Conservation (phyloP, 1,140 invertebrate genomes). For the Drosophila willistoni region DNA sequence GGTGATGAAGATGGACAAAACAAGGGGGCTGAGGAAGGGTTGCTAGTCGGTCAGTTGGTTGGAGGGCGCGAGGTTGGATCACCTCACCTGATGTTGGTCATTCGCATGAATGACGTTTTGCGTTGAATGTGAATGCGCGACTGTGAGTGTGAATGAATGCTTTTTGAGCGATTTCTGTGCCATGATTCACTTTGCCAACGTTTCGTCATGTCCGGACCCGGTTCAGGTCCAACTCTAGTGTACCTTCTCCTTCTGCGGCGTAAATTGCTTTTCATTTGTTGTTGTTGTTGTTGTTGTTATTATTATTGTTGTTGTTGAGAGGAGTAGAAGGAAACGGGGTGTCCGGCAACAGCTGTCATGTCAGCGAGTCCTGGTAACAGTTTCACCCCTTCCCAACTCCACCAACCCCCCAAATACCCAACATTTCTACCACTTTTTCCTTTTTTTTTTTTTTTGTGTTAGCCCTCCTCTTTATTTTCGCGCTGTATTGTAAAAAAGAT, state of each 20-base stretch:
- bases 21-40: neutral
- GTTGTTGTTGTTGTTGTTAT: slow-evolving; percentile 28
- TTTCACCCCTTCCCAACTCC: slow-evolving; percentile 27
- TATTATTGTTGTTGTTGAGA: slow-evolving; percentile 34
- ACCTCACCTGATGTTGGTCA: slow-evolving; percentile 43
- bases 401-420: too few relatives aligned
- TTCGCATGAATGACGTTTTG: slow-evolving; percentile 47
- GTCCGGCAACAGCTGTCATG: slow-evolving; percentile 70
- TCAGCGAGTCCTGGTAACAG: slow-evolving; percentile 41
- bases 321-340: neutral
- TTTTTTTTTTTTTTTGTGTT: neutral
- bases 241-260: slow-evolving; percentile 48
- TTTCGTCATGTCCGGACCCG: neutral
- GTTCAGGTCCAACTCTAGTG: neutral
- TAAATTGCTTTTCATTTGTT: slow-evolving; percentile 77
- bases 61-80: neutral
- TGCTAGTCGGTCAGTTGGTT: neutral
- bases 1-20: neutral
- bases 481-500: slow-evolving; percentile 44
- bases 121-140: slow-evolving; percentile 3
- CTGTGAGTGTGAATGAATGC: slow-evolving; percentile 39
- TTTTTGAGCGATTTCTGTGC: slow-evolving; percentile 56
- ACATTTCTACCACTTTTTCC: neutral
- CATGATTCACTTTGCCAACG: slow-evolving; percentile 53
- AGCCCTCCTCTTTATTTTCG: neutral